Base-by-base conservation (phyloP, 2,797 vertebrate genomes). In the Anomalospiza imberbis region DNA sequence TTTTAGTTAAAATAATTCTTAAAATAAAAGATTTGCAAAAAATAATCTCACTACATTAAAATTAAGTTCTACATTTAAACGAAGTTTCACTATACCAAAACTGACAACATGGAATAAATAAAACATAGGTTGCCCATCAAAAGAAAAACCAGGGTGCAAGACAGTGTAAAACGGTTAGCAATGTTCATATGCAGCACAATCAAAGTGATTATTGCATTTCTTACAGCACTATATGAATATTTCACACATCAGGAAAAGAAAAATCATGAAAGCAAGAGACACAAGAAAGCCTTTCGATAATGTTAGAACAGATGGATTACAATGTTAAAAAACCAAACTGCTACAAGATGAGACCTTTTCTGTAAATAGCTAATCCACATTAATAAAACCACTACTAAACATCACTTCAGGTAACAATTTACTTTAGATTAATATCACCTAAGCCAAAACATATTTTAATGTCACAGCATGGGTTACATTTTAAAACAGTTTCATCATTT, bases 401-500 rank as follows among this genome's bases (percentile, higher is more conserved):
- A 65, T 36, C 50, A 67, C n/a, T 68, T 38, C 25, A 77, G 36
- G 57, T 85, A 71, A 71, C 61, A 10, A 92, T 82, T 77, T 67
- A 62, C 47, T 85, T 89, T 31, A 88, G 48, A 85, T 79, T 76
- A 89, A 20, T 25, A 87, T 60, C 6, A 1, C 55, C 12, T 40
- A 67, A 85, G 20, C 16, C 44, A 53, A 79, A 92, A 81, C 28
- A 20, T 17, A 66, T 70, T 93, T 88, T 76, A 89, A 87, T 28
- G 15, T 71, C 83, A 74, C 31, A 32, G 38, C 9, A 50, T 20
- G 32, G 25, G 58, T 85, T 94, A 50, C 47, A 58, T 80, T 95
- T 92, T 80, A 80, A 80, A 89, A 81, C 9, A 60, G 26, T 82
- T 94, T 42, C 61, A 91, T 75, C 15, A 55, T 80, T 92, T 93